Base-by-base conservation (phyloP, 2,888 invertebrate genomes). In the Andrena marginata region DNA sequence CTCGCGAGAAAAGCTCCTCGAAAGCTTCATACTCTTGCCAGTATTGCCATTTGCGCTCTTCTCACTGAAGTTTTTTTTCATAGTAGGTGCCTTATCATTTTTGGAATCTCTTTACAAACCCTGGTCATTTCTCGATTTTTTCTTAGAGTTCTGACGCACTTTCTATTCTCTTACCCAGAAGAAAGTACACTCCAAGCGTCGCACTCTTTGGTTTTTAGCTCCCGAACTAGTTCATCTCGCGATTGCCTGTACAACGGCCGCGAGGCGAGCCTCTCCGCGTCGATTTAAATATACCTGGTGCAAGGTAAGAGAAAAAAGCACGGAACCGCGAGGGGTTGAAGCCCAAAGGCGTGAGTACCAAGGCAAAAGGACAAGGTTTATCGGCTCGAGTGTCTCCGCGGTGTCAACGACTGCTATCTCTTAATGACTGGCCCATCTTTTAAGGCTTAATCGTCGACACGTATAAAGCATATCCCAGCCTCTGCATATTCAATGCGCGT, bases 391-490 rank as follows among this genome's bases (percentile, higher is more conserved):
- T 91, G 92, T 93, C 92, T 90, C 89, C 83, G 85, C 87, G 90
- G 92, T 92, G 93, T 93, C 93, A 92, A 91, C 90, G 87, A 86
- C 88, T 89, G 88, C 90, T 92, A 93, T 93, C 92, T 92, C 93
- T 93, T 93, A 94, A 94, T 94, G 93, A 94, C 93, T 91, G 91
- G 88, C 92, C 92, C 92, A 91, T 93, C 93, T 92, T 68, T 78
- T 90, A 90, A 90, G 92, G 90, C 91, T 93, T 93, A 93, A 94
- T 94, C 94, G 92, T 86, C 91, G 92, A 94, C 94, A 93, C 92
- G 93, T 90, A 92, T 93, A 93, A 93, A 93, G 91, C 93, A 93
- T 93, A 92, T 90, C 88, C 81, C 48, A 59, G 85, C 87, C 86
- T 89, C 91, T 93, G 93, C 93, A 93, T 93, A 93, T 93, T 93